Conservation (phyloP, 1,140 invertebrate species). For the Lordiphosa stackelbergi region DNA sequence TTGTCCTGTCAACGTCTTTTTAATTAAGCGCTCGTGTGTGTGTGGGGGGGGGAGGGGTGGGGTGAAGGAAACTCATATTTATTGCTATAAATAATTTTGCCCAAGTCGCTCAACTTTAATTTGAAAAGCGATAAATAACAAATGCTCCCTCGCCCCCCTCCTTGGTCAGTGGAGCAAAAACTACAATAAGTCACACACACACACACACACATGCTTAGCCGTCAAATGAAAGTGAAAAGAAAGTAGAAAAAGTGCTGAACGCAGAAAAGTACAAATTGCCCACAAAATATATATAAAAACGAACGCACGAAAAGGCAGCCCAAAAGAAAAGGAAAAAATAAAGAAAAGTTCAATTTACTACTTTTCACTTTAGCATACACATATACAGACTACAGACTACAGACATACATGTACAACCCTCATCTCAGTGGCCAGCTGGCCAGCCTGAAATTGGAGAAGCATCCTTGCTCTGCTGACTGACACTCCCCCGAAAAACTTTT, state of each 20-base stretch:
- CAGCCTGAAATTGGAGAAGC: constrained; percentile 63
- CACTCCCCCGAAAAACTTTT: constrained; percentile 51
- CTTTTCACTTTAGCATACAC: constrained; percentile 74
- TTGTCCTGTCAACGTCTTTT: constrained; percentile 15
- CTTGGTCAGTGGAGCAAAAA: constrained; percentile 22
- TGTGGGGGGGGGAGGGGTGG: constrained; percentile 1
- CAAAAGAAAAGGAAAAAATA: constrained; percentile 7
- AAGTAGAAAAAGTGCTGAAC: constrained; percentile 72
- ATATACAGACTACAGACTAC: constrained; percentile 21
- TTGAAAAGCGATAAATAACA: constrained; percentile 70
- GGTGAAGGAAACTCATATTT: constrained; percentile 46
- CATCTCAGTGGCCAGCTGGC: constrained; percentile 41
- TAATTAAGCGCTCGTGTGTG: constrained; percentile 42
- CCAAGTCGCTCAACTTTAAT: constrained; percentile 60
- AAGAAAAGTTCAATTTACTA: constrained; percentile 73
- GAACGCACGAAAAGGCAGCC: constrained; percentile 11
- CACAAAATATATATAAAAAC: constrained; percentile 65
- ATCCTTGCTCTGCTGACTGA: constrained; percentile 1
- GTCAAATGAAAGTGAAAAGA: constrained; percentile 71
- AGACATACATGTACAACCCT: constrained; percentile 33
- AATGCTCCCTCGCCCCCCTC: constrained; percentile 23
- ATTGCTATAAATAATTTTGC: constrained; percentile 62
- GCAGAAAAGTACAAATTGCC: constrained; percentile 75
- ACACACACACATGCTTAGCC: constrained; percentile 21
- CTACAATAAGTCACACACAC: constrained; percentile 38